Conservation (phyloP, 2,888 invertebrate species). For the Acleris cristana region DNA sequence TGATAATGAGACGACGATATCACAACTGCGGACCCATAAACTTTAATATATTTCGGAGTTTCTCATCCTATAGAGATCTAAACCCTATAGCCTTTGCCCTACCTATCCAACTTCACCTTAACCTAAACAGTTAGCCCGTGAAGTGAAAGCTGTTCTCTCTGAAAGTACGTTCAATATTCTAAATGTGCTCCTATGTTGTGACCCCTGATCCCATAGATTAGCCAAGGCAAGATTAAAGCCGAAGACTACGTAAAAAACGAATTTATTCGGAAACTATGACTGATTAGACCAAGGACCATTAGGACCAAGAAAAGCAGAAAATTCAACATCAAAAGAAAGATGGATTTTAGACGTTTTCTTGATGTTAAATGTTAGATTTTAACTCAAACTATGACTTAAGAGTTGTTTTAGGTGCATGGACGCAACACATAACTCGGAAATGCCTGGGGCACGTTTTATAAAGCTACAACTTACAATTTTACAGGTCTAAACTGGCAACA, state of each 20-base stretch:
- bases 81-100: no score
- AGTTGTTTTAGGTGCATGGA: background rate
- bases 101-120: background rate
- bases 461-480: no score
- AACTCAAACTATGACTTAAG: background rate
- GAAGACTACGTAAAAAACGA: conserved; percentile 8
- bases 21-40: no score
- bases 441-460: no score
- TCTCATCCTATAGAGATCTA: no score
- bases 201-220: conserved; percentile 7
- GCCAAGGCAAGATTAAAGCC: background rate
- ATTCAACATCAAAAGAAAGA: conserved; percentile 2
- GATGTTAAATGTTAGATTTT: conserved; percentile 1
- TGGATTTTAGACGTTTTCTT: conserved; percentile 9
- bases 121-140: background rate
- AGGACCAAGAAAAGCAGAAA: conserved; percentile 7
- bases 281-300: conserved; percentile 6
- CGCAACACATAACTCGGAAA: background rate
- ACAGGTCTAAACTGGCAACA: no score
- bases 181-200: conserved; percentile 21
- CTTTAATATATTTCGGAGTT: no score
- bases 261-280: conserved; percentile 15
- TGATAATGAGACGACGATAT: no score
- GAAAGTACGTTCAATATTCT: background rate
- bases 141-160: conserved; percentile 20